A percentile compares a stretch with the other conserved stretches of the same genome.
These are phyloP conservation scores for Horisme vitalbata DNA, from an alignment of 2,888 invertebrate genomes.

Conservation along the genomic window DNA sequence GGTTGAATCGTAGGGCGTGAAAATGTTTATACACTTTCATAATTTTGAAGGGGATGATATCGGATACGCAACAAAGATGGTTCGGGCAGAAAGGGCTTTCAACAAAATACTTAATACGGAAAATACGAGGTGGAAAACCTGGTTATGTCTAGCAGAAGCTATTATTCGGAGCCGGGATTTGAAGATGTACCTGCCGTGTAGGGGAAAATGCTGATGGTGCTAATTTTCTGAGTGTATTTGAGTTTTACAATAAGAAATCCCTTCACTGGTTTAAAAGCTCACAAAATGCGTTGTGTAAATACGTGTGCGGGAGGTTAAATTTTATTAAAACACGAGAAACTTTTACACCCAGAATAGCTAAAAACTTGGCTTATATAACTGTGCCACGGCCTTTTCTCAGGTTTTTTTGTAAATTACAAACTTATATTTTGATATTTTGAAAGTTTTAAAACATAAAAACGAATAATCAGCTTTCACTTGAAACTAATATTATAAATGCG, in stretches of 20 bases:
- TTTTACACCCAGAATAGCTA: too few relatives aligned
- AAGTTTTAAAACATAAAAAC: too few relatives aligned
- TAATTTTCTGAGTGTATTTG: neutral
- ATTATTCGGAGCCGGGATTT: conserved; percentile 56
- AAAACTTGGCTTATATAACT: too few relatives aligned
- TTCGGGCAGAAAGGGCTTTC: conserved; percentile 65
- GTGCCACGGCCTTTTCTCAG: too few relatives aligned
- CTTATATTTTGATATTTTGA: too few relatives aligned
- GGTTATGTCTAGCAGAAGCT: conserved; percentile 58
- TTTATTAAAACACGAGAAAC: too few relatives aligned
- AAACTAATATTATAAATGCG: too few relatives aligned
- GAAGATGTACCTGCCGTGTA: conserved; percentile 31
- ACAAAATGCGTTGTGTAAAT: too few relatives aligned
- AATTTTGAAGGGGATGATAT: conserved; percentile 79
- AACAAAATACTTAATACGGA: conserved; percentile 75
- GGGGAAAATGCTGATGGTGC: conserved; percentile 3
- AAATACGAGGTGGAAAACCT: conserved; percentile 71
- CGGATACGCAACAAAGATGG: conserved; percentile 67
- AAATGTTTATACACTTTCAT: conserved; percentile 83
- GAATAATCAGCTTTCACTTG: too few relatives aligned
- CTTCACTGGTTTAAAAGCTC: neutral
- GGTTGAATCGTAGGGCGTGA: conserved; percentile 72
- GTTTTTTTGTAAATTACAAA: too few relatives aligned
- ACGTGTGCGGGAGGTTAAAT: too few relatives aligned
- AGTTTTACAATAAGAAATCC: neutral